Evolutionary conservation across 2,797 vertebrate species (phyloP), one percentile per base, ranked within the genome.

Genomic region (Luscinia megarhynchos): DNA sequence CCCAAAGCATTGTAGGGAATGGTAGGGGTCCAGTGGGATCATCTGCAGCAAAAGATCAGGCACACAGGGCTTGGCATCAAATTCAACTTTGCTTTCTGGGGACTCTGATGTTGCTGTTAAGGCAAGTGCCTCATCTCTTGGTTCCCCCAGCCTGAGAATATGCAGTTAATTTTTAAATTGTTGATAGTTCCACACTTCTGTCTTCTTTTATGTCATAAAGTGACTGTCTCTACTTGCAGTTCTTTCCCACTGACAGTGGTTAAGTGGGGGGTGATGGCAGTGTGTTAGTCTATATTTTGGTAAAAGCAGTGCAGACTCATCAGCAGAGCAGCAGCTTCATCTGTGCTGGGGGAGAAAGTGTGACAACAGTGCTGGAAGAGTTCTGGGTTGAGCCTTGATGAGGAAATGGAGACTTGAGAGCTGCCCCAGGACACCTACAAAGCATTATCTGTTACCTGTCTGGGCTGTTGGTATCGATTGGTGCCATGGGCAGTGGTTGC

Each of bases 391-490:
- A 91, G 19, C 27, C 38, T 79, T 69, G 36, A 32, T 48, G 57
- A 82, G 54, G 36, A 69, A 75, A 69, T 24, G 29, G 69, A 87
- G 67, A 29, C 7, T 41, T 82, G 62, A 95, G 58, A 55, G 30
- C 43, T 89, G 59, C 15, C 63, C 40, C 36, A 82, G 81, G 63
- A 79, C 34, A 67, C 51, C 59, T 84, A 21, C 18, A 27, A 76
- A 69, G n/a, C 0, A 0, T 61, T 88, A n/a, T 26, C 19, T 70
- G 68, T 36, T 72, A 29, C 36, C 46, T 2, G 1, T 3, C 26
- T 64, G 46, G 55, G 70, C 67, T 84, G 24, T 79, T 82, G 67
- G 48, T 79, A 55, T 41, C 9, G 53, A 67, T 57, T 3, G 1
- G 8, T 48, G 45, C 69, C 26, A 62, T 3, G 9, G 74, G 30